A percentile compares a stretch with the other conserved stretches of the same genome.
Conservation (phyloP, 1,140 invertebrate genomes). For the Euwallacea similis region DNA sequence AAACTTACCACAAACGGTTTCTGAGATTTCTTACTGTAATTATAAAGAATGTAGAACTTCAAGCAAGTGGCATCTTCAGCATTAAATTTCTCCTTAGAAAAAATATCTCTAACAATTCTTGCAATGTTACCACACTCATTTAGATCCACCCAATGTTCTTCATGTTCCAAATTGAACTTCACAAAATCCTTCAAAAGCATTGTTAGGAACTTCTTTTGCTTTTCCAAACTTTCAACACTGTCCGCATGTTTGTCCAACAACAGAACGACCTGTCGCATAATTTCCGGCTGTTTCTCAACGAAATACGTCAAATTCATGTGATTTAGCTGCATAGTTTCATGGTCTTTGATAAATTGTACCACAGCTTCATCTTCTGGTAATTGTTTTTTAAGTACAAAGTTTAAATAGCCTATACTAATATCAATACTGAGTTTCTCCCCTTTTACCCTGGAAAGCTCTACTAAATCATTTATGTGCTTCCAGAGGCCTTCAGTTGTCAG, state of each 20-base stretch:
- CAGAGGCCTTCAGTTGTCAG: slow-evolving; percentile 6
- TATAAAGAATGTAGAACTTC: neutral
- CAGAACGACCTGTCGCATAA: neutral
- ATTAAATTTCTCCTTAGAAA: neutral
- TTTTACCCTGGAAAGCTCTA: slow-evolving; percentile 12
- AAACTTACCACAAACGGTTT: too few species aligned
- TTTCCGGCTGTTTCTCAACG: slow-evolving; percentile 6
- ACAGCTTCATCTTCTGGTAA: slow-evolving; percentile 6
- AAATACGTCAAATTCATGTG: neutral
- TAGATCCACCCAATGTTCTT: slow-evolving; percentile 8
- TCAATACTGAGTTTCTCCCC: neutral
- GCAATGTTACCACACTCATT: neutral
- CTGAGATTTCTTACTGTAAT: neutral
- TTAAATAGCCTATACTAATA: slow-evolving; percentile 5
- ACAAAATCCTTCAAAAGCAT: slow-evolving; percentile 4
- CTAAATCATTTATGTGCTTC: slow-evolving; percentile 20
- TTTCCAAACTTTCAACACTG: neutral
- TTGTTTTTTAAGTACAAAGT: slow-evolving; percentile 12
- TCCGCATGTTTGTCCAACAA: neutral
- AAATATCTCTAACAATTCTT: neutral
- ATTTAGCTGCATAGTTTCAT: neutral
- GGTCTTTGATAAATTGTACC: slow-evolving; percentile 4
- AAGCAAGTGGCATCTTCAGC: neutral
- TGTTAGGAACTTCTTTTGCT: neutral
- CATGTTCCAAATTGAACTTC: slow-evolving; percentile 4